Evolutionary conservation across 2,888 invertebrate genomes (phyloP), one percentile per base, ranked within the genome.

Genomic region (Cyclophora albipunctata): DNA sequence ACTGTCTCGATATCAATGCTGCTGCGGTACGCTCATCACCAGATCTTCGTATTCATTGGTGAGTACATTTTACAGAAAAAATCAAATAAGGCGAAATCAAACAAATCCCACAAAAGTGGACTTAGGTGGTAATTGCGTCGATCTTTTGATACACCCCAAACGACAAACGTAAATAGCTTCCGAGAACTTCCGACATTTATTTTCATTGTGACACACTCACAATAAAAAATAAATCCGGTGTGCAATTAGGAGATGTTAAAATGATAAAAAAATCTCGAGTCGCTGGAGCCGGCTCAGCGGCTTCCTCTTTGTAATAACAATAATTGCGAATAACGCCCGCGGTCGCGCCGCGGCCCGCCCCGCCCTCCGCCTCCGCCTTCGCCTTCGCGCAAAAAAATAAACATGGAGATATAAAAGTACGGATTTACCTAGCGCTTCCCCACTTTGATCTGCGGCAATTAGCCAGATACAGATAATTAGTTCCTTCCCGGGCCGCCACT

Each of bases 41-140:
- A 99, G 90, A 99, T 99, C 75, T 99, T 99, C 88, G 94, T 99
- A 57, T 99, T 99, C 77, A 99, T 99, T 69, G 97, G 98, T 98
- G 90, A 94, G 94, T 92, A 54, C 53, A 48, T 55, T 56, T 58
- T 7, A 20, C 20, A 20, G 7, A 7, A 7, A 7, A 7, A 42
- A 3, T 42, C n/a, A n/a, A 7, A 6, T 2, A 37, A 4, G 37
- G n/a, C n/a, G n/a, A n/a, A n/a, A n/a, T 42, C 33, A 43, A 3
- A 43, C 7, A 4, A 33, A 4, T 34, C 34, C 6, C 33, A 43
- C 20, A 20, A 6, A 43, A 52, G 49, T 47, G 4, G 43, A 42
- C 49, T 47, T 47, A 42, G 20, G 34, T n/a, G 34, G 42, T 50
- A 50, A 53, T 47, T 50, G 47, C 48, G 34, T n/a, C 42, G 45